A percentile compares a stretch with the other conserved stretches of the same genome.
These are phyloP conservation scores for Trogon melanurus DNA, from an alignment of 2,113 vertebrate species.

Conservation along the genomic window DNA sequence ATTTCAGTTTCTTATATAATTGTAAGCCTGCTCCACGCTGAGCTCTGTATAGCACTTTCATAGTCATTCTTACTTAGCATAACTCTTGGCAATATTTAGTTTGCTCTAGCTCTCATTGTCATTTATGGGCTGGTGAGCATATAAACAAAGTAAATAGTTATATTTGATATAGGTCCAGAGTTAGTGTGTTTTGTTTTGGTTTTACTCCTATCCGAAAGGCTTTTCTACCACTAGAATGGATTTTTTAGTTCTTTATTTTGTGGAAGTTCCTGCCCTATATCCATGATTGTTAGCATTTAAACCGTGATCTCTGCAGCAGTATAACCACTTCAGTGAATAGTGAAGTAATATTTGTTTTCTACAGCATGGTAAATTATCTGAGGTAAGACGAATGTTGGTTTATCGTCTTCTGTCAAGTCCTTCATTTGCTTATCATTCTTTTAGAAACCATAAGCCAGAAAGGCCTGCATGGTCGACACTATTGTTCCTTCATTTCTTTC, in stretches of 20 bases:
- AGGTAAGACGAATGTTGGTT: neutral
- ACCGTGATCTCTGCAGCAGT: neutral
- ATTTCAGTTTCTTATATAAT: neutral
- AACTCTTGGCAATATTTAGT: neutral
- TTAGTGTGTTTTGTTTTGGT: neutral
- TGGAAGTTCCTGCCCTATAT: neutral
- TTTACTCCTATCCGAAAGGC: neutral
- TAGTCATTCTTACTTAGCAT: neutral
- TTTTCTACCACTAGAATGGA: neutral
- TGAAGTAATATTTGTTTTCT: neutral
- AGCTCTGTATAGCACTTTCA: fast-evolving
- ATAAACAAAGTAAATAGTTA: neutral
- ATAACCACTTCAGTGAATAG: neutral
- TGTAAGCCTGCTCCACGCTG: neutral
- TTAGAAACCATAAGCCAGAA: neutral
- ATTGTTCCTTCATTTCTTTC: neutral
- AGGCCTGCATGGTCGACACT: neutral
- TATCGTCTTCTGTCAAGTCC: neutral
- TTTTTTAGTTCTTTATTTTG: neutral
- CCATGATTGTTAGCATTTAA: neutral
- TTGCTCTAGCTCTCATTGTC: neutral
- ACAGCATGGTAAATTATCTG: neutral
- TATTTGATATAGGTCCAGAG: neutral
- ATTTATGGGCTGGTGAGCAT: neutral
- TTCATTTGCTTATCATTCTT: neutral